Base-by-base conservation (phyloP, 2,113 vertebrate species). In the Scytalopus superciliaris region DNA sequence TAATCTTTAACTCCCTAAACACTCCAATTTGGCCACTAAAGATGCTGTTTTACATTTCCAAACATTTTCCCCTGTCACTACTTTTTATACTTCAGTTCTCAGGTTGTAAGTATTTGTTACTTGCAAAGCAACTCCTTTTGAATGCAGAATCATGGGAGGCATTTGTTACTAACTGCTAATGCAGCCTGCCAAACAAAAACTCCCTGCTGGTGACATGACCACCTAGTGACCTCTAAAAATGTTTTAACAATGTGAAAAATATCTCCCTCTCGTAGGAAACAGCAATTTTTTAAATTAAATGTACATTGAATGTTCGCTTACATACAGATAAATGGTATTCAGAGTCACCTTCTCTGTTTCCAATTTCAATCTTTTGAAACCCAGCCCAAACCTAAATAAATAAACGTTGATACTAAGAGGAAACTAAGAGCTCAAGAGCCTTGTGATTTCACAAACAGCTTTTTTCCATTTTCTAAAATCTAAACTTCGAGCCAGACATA, bases 211-310 rank as follows among this genome's bases (percentile, higher is more conserved):
- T 98, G 98, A 98, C 97, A 97, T 98, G 98, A 98, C 98, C 98
- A 98, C 97, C 98, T 98, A 98, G 98, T 98, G 98, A 98, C 98
- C 98, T 98, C 97, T 98, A 98, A 98, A 98, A 98, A 98, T 98
- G 98, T 98, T 98, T 98, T 98, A 98, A 98, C 98, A 98, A 98
- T 98, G 98, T 98, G 98, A 98, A 98, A 98, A 98, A 98, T 98
- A 98, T 98, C 98, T 98, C 98, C 98, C 98, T 98, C 98, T 98
- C 97, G 98, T 98, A 98, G 98, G 98, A 98, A 98, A 98, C 97
- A 93, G 98, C 98, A 98, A 98, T 98, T 98, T 98, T 98, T 98
- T 96, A 98, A 98, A 98, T 98, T 98, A 98, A 98, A 98, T 94
- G 98, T 98, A 98, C 98, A 97, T 98, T 96, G 96, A 98, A 98